Conservation (phyloP, 2,888 invertebrate genomes). For the Prosopocoilus inquinatus region DNA sequence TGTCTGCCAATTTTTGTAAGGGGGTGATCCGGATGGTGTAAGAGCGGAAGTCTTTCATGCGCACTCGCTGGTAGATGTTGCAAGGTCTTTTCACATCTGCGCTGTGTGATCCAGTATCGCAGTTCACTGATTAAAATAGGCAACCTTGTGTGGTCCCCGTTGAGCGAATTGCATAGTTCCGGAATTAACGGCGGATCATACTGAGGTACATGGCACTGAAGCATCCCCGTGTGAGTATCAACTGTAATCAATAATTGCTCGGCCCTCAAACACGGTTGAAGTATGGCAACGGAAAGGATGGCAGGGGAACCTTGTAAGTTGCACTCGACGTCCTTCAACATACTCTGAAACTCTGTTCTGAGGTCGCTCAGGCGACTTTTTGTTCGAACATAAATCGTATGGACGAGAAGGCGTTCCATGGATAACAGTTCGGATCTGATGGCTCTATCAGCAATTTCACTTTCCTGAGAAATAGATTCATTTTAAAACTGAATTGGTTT, state of each 20-base stretch:
- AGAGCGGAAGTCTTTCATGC: conserved; percentile 78
- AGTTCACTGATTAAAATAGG: conserved; percentile 69
- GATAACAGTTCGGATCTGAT: conserved; percentile 89
- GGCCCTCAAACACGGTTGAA: conserved; percentile 86
- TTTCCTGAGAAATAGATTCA: conserved; percentile 48
- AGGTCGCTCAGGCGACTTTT: conserved; percentile 80
- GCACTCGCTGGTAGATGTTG: conserved; percentile 91
- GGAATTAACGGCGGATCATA: conserved; percentile 79
- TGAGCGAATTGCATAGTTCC: conserved; percentile 79
- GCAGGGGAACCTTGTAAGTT: conserved; percentile 89
- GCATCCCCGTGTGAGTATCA: conserved; percentile 90
- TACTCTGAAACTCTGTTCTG: conserved; percentile 70
- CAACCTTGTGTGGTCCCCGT: conserved; percentile 68
- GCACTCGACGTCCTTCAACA: conserved; percentile 73
- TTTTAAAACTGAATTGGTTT: neutral
- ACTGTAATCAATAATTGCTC: conserved; percentile 91
- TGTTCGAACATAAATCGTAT: conserved; percentile 92
- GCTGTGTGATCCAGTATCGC: conserved; percentile 82
- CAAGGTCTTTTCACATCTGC: conserved; percentile 90
- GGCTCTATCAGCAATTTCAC: conserved; percentile 72
- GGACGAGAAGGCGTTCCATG: conserved; percentile 90
- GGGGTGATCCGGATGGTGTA: conserved; percentile 77
- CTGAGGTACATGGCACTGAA: conserved; percentile 89
- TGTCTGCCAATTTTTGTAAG: conserved; percentile 74
- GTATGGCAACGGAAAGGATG: conserved; percentile 84